Conservation (phyloP, 2,888 invertebrate genomes). For the Odontomyia ornata region DNA sequence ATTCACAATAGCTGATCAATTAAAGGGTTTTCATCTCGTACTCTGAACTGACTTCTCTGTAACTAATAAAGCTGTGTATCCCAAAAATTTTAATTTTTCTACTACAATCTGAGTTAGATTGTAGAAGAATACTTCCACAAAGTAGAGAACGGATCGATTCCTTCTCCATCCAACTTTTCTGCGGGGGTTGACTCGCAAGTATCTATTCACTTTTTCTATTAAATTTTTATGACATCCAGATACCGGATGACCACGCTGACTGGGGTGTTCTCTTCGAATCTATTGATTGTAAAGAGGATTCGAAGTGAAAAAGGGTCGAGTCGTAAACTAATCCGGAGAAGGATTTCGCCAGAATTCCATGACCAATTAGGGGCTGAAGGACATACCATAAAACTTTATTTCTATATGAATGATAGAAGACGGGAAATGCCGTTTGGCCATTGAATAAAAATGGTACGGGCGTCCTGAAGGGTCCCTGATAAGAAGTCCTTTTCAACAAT, state of each 20-base stretch:
- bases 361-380: slow-evolving; percentile 25
- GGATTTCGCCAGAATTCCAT: slow-evolving; percentile 13
- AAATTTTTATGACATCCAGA: slow-evolving; percentile 30
- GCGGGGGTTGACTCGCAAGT: neutral
- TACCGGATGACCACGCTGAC: slow-evolving; percentile 26
- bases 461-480: neutral
- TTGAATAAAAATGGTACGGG: neutral
- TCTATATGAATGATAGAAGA: slow-evolving; percentile 9
- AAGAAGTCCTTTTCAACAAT: neutral
- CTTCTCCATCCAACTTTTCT: neutral
- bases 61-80: too few species aligned
- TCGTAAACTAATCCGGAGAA: slow-evolving; percentile 20
- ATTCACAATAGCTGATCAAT: too few species aligned
- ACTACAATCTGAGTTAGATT: too few species aligned
- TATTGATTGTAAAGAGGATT: slow-evolving; percentile 22
- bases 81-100: too few species aligned
- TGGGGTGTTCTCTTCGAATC: neutral
- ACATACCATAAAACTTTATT: slow-evolving; percentile 19
- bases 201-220: slow-evolving; percentile 23
- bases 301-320: slow-evolving; percentile 23
- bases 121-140: too few species aligned
- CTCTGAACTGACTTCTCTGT: too few species aligned
- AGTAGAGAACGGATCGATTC: too few species aligned
- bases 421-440: neutral
- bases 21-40: too few species aligned